A percentile compares a stretch with the other conserved stretches of the same genome.
Evolutionary conservation across 2,113 vertebrate genomes (phyloP).

Genomic region (Anolis carolinensis): DNA sequence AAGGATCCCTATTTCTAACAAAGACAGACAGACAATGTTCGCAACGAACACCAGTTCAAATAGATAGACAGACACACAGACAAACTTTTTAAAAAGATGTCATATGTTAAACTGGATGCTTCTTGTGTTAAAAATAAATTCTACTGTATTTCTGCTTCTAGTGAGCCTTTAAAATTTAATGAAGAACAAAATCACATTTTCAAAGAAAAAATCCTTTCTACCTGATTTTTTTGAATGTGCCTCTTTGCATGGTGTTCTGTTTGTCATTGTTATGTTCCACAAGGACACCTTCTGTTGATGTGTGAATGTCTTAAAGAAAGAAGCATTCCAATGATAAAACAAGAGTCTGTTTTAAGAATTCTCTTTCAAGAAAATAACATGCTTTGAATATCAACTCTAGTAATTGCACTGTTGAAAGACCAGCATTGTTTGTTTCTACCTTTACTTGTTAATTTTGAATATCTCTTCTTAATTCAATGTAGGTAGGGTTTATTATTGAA

Average conservation of each 20-base stretch:
- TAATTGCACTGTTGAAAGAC: constrained; percentile 66
- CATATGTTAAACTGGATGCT: background rate
- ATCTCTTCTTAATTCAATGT: constrained; percentile 59
- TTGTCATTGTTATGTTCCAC: constrained; percentile 64
- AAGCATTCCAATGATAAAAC: constrained; percentile 63
- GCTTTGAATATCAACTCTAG: constrained; percentile 50
- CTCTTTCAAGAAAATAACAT: constrained; percentile 65
- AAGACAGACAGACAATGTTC: background rate
- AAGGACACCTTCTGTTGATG: constrained; percentile 71
- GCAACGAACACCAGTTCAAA: background rate
- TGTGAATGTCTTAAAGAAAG: constrained; percentile 51
- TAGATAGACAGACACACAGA: no score
- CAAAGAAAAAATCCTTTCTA: constrained; percentile 39
- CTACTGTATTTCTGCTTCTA: constrained; percentile 20
- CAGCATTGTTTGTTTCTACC: constrained; percentile 61
- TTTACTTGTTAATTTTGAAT: constrained; percentile 69
- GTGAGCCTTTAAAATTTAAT: constrained; percentile 19
- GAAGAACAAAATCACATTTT: constrained; percentile 45
- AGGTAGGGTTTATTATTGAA: constrained; percentile 26
- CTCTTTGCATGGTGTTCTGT: constrained; percentile 35
- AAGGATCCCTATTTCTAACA: background rate
- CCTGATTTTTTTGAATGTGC: constrained; percentile 22
- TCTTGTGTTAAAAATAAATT: constrained; percentile 36
- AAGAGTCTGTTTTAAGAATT: constrained; percentile 59
- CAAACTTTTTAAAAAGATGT: background rate